phyloP scores from a whole-genome alignment of 2,888 invertebrate genomes.

The Muschampia plurimacula region DNA sequence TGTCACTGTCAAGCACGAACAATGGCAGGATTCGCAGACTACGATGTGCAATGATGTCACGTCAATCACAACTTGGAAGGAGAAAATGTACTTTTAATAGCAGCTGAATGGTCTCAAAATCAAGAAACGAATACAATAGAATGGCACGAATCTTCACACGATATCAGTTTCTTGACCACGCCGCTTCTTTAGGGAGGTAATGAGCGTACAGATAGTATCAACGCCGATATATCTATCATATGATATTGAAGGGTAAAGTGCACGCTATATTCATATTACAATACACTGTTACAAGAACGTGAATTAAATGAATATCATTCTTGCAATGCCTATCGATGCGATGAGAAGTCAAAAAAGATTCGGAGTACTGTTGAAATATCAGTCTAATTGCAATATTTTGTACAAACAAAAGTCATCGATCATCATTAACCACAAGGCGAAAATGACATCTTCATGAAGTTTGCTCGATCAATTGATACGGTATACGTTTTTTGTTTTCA shows the following conservation, averaged over 20 bases:
- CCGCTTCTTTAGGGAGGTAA: constrained; percentile 25
- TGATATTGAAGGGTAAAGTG: constrained; percentile 15
- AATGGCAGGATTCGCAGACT: constrained; percentile 63
- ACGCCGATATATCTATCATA: constrained; percentile 19
- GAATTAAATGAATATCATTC: background rate
- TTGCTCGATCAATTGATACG: constrained; percentile 19
- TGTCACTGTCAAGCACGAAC: constrained; percentile 51
- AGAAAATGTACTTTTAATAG: constrained; percentile 67
- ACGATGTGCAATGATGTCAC: constrained; percentile 55
- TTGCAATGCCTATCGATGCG: background rate
- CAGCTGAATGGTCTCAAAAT: constrained; percentile 40
- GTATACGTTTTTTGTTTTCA: constrained; percentile 6
- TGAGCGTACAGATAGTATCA: constrained; percentile 31
- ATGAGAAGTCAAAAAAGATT: background rate
- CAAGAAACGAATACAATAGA: constrained; percentile 30
- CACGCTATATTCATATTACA: constrained; percentile 16
- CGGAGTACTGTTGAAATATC: background rate
- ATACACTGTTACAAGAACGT: constrained; percentile 9
- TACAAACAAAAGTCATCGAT: constrained; percentile 3
- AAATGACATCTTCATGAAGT: background rate
- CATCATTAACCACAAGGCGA: constrained; percentile 6
- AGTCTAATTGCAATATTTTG: background rate
- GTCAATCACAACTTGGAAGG: constrained; percentile 56
- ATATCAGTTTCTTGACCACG: constrained; percentile 39
- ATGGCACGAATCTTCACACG: constrained; percentile 39